Evolutionary conservation across 2,888 invertebrate genomes (phyloP).

Genomic region (Yponomeuta sedellus): DNA sequence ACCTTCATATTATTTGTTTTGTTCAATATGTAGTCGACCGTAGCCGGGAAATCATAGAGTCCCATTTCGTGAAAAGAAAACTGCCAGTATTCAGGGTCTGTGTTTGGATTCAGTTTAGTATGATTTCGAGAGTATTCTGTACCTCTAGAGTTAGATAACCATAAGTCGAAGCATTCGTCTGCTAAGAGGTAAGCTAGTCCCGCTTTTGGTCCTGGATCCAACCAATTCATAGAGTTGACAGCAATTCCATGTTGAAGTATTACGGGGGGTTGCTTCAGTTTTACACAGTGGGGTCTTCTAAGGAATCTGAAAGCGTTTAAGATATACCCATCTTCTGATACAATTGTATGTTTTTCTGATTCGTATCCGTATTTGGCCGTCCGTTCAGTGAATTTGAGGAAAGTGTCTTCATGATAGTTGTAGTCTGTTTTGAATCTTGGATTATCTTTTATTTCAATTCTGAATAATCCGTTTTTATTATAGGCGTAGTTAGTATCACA

Average conservation of each 20-base stretch:
- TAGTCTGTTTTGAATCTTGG: too few species aligned
- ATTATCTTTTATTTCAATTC: not conserved
- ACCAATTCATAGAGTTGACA: not conserved
- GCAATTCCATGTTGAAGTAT: constrained; percentile 7
- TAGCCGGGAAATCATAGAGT: constrained; percentile 5
- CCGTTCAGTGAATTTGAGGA: constrained; percentile 25
- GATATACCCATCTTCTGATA: constrained; percentile 34
- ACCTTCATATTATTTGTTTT: not conserved
- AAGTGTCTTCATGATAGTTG: not conserved
- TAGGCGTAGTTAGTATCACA: not conserved
- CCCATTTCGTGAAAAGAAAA: constrained; percentile 11
- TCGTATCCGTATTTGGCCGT: constrained; percentile 24
- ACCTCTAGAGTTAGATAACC: constrained; percentile 4
- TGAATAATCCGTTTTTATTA: not conserved
- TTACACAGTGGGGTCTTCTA: not conserved
- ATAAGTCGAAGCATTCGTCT: constrained; percentile 9
- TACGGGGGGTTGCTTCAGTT: constrained; percentile 5
- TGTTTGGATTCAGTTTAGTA: constrained; percentile 4
- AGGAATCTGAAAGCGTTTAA: constrained; percentile 30
- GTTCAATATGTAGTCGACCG: constrained; percentile 10
- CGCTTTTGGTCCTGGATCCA: not conserved
- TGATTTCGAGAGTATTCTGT: constrained; percentile 9
- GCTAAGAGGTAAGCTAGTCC: constrained; percentile 3
- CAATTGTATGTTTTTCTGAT: constrained; percentile 6
- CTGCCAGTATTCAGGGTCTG: constrained; percentile 9